These are phyloP conservation scores for Leptinotarsa tumamoca DNA, from an alignment of 2,888 invertebrate genomes.

Conservation along the genomic window DNA sequence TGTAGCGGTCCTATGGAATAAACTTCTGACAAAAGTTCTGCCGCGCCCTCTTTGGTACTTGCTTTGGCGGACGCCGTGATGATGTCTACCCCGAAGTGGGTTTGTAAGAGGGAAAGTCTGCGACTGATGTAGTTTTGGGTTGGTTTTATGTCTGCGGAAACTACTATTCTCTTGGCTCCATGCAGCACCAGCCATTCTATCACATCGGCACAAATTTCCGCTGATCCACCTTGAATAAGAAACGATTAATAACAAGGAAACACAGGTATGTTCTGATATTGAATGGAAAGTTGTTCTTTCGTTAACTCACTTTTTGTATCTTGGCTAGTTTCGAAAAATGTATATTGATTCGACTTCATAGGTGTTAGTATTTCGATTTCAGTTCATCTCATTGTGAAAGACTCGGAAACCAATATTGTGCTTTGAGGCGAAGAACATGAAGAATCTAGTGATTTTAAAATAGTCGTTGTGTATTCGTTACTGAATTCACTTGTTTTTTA, in stretches of 20 bases:
- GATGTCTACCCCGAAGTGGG: conserved; percentile 60
- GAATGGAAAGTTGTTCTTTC: too few species aligned
- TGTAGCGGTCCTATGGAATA: conserved; percentile 59
- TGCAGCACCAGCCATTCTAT: conserved; percentile 88
- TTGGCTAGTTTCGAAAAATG: too few species aligned
- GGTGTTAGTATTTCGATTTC: too few species aligned
- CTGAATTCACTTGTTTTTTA: too few species aligned
- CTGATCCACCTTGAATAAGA: conserved; percentile 55
- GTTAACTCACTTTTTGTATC: too few species aligned
- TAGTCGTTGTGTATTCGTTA: too few species aligned
- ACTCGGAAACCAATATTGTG: too few species aligned
- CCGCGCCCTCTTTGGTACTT: conserved; percentile 57
- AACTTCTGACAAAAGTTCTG: conserved; percentile 56
- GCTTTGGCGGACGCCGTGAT: conserved; percentile 57
- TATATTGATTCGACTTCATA: too few species aligned
- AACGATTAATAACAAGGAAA: conserved; percentile 20
- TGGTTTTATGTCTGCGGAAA: conserved; percentile 84
- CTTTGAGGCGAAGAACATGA: too few species aligned
- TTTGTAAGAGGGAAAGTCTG: conserved; percentile 58
- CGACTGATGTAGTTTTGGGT: conserved; percentile 74
- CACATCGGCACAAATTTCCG: conserved; percentile 66
- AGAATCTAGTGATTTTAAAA: too few species aligned
- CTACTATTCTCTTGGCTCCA: conserved; percentile 82
- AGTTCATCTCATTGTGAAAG: too few species aligned
- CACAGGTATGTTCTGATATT: too few species aligned